phyloP scores from a whole-genome alignment of 1,140 invertebrate species.

The Spodoptera frugiperda region DNA sequence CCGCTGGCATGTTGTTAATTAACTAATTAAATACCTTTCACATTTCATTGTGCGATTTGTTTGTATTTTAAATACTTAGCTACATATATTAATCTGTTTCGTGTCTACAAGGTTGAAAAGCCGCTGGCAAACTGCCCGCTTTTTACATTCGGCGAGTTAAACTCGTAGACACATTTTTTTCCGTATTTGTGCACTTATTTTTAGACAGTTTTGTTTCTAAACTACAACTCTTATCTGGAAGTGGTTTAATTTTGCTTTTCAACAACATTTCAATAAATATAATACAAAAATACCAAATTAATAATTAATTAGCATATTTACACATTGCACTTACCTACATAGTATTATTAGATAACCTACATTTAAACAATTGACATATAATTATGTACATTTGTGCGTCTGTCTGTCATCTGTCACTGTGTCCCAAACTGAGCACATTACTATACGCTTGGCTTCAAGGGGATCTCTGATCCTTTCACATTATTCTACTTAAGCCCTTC shows the following conservation, averaged over 20 bases:
- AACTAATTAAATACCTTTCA: conserved; percentile 38
- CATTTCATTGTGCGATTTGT: conserved; percentile 11
- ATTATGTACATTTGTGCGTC: background rate
- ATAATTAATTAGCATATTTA: too few relatives aligned
- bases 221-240: too few relatives aligned
- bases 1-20: conserved; percentile 10
- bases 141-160: background rate
- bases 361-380: background rate
- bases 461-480: background rate
- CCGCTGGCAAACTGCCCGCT: conserved; percentile 17
- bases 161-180: background rate
- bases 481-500: conserved; percentile 12
- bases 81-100: background rate
- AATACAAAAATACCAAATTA: too few relatives aligned
- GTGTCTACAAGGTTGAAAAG: background rate
- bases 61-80: conserved; percentile 12
- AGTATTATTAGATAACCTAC: too few relatives aligned
- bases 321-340: too few relatives aligned
- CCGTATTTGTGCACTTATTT: background rate
- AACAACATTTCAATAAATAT: too few relatives aligned
- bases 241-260: too few relatives aligned
- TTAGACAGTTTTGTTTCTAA: background rate
- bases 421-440: background rate
- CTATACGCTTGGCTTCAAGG: background rate
- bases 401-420: background rate